Base-by-base conservation (phyloP, 2,113 vertebrate species). In the Merops nubicus region DNA sequence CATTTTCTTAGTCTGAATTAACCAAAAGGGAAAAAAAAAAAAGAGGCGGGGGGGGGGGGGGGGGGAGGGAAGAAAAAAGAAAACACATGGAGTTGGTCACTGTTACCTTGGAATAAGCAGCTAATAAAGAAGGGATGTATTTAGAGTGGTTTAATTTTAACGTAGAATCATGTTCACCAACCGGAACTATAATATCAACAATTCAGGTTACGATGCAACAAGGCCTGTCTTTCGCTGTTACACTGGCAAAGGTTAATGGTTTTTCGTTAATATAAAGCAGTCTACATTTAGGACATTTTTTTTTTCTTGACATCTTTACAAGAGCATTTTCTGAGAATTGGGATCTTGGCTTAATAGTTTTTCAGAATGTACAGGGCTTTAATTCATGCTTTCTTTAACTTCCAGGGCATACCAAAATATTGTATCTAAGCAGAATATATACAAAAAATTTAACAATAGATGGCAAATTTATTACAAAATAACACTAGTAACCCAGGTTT, bases 401-500 rank as follows among this genome's bases (percentile, higher is more conserved):
- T 84, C 29, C 26, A 70, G 29, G 8, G 0, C 8, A 70, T 20
- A 7, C 13, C 4, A 14, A 7, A 63, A 60, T 78, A 42, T 3
- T 18, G 0, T 12, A 42, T 28, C 0, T 3, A 81, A 74, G 8
- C 4, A 73, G 45, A 81, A 77, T 38, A 89, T 22, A 68, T 20
- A 22, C 0, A 38, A 77, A 93, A 59, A 45, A 1, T 0, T 13
- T 53, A 60, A 57, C 29, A 80, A 85, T 15, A 19, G 4, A 15
- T 40, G 12, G 12, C 1, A 84, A 86, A 77, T 59, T 51, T 82
- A 57, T 81, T 45, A 43, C 14, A 38, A 80, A 73, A 19, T 31
- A 29, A 62, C 69, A 8, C 11, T 47, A 3, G 4, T 3, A 56
- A 23, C 6, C 2, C 2, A 2, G 9, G 2, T 40, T 48, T 68